A percentile compares a stretch with the other conserved stretches of the same genome.
phyloP scores from a whole-genome alignment of 2,797 vertebrate species.

The Dendrocincla tyrannina region DNA sequence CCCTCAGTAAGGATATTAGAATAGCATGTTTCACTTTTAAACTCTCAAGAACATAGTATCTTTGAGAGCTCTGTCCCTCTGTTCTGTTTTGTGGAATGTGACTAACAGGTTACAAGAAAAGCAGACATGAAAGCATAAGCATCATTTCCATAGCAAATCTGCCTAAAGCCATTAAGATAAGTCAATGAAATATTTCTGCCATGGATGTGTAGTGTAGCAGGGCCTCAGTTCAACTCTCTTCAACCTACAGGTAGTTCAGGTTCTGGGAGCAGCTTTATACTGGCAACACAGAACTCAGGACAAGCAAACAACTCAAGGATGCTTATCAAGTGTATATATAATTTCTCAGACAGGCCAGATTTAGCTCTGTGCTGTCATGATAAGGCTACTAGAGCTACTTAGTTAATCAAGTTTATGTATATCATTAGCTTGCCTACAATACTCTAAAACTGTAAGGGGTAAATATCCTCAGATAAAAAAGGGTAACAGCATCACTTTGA shows the following conservation, averaged over 20 bases:
- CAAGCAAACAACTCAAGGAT: not conserved
- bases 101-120: not conserved
- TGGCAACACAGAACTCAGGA: not conserved
- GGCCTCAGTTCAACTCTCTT: not conserved
- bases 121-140: accelerated
- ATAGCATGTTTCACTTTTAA: not conserved
- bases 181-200: not conserved
- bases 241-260: not conserved
- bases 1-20: not conserved
- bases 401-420: not conserved
- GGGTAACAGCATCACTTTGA: not conserved
- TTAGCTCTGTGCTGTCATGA: not conserved
- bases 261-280: not conserved
- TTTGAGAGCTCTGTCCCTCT: not conserved
- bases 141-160: not conserved
- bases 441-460: not conserved
- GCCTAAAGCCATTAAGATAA: not conserved
- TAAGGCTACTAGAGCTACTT: not conserved
- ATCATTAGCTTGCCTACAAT: not conserved
- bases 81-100: not conserved
- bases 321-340: not conserved
- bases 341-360: not conserved
- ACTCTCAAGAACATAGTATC: not conserved
- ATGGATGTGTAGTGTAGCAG: not conserved
- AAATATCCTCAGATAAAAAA: not conserved